These are phyloP conservation scores for Carterocephalus palaemon DNA, from an alignment of 2,888 invertebrate genomes.

Conservation along the genomic window DNA sequence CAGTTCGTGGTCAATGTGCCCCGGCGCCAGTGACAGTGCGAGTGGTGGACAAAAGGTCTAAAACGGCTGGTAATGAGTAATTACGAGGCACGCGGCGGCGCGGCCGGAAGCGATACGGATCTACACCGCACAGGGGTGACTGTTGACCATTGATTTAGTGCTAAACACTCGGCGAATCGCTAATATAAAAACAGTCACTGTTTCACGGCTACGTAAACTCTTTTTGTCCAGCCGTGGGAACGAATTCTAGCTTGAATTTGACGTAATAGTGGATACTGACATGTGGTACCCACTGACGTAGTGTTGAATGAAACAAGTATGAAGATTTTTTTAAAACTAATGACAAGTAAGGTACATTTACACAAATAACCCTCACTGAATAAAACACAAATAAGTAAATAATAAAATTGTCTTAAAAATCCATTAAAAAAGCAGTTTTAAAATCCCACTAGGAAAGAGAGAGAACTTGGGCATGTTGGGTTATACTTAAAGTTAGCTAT, in stretches of 20 bases:
- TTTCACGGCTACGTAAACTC: constrained; percentile 2
- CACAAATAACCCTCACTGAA: too few relatives aligned
- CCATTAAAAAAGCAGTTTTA: too few relatives aligned
- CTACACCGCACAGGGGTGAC: constrained; percentile 45
- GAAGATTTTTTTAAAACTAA: too few relatives aligned
- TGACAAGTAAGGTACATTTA: too few relatives aligned
- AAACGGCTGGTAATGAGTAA: constrained; percentile 67
- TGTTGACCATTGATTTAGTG: constrained; percentile 62
- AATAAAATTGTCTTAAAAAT: too few relatives aligned
- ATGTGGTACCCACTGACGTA: too few relatives aligned
- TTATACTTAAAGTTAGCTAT: too few relatives aligned
- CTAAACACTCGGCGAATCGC: constrained; percentile 55
- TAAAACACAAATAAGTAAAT: too few relatives aligned
- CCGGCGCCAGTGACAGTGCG: constrained; percentile 20
- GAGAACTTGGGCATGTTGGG: too few relatives aligned
- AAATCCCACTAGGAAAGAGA: too few relatives aligned
- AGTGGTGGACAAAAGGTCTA: constrained; percentile 51
- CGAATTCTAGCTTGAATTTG: background rate
- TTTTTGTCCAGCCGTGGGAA: constrained; percentile 19
- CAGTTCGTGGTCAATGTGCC: constrained; percentile 8
- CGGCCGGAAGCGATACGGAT: constrained; percentile 65
- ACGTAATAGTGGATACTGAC: too few relatives aligned
- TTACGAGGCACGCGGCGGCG: constrained; percentile 51
- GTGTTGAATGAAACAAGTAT: too few relatives aligned
- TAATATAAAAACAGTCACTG: constrained; percentile 19